Conservation (phyloP, 2,113 vertebrate species). For the Austrofundulus limnaeus region DNA sequence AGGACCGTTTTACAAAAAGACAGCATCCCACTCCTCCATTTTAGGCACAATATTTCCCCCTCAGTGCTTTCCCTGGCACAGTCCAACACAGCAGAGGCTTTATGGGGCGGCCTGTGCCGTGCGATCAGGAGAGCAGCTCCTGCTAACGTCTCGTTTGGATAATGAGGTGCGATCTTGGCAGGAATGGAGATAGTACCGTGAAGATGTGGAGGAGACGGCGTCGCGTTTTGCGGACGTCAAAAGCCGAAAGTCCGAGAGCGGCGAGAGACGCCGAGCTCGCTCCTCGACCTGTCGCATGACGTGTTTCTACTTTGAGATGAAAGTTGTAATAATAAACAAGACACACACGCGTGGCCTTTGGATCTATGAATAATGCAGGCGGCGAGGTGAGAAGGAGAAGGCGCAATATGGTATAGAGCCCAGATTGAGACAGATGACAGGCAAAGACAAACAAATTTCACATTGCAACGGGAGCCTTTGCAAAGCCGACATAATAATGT, state of each 20-base stretch:
- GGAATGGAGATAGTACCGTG: conserved; percentile 46
- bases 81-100: conserved; percentile 41
- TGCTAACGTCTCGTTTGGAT: conserved; percentile 78
- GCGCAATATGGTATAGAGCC: conserved; percentile 34
- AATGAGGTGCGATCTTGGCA: conserved; percentile 74
- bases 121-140: conserved; percentile 35
- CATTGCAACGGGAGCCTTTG: conserved; percentile 57
- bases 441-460: conserved; percentile 72
- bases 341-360: conserved; percentile 56
- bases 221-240: conserved; percentile 14
- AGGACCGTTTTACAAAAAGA: conserved; percentile 12
- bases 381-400: conserved; percentile 20
- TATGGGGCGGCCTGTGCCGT: conserved; percentile 47
- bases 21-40: conserved; percentile 36
- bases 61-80: conserved; percentile 38
- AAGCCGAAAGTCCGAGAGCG: conserved; percentile 27
- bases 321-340: conserved; percentile 63
- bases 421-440: conserved; percentile 67
- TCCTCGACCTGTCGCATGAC: conserved; percentile 41
- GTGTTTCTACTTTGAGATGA: conserved; percentile 35
- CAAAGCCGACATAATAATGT: conserved; percentile 64
- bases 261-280: conserved; percentile 12
- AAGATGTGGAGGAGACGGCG: conserved; percentile 34
- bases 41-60: conserved; percentile 33
- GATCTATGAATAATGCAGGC: conserved; percentile 71